Percentiles rank a stretch among this genome's conserved stretches.
Evolutionary conservation across 1,140 invertebrate species (phyloP).

Genomic region (Mactra quadrangularis): DNA sequence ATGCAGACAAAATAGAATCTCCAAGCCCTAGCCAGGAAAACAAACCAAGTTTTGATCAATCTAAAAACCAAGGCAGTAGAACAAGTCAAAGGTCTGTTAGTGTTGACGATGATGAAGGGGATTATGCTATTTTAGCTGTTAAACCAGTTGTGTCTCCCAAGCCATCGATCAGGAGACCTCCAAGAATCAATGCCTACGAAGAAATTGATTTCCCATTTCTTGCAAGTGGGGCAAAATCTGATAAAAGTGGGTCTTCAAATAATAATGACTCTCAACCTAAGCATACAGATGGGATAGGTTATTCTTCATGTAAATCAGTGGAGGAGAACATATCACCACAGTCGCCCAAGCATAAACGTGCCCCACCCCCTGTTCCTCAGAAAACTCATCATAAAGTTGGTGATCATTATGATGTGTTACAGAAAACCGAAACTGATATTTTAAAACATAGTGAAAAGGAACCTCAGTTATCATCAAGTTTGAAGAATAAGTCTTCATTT

Average conservation of each 20-base stretch:
- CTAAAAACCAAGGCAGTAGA: constrained; percentile 14
- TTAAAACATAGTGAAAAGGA: constrained; percentile 38
- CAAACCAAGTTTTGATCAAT: background rate
- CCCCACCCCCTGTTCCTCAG: too few relatives aligned
- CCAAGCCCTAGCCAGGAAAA: background rate
- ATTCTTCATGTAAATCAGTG: background rate
- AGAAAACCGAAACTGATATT: constrained; percentile 14
- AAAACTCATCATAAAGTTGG: too few relatives aligned
- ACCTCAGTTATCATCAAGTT: constrained; percentile 30
- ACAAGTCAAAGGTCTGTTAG: constrained; percentile 4
- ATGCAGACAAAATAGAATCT: background rate
- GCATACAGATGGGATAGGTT: background rate
- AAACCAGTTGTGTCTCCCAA: constrained; percentile 52
- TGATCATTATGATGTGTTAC: constrained; percentile 1
- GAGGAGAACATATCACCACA: background rate
- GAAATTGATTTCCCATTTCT: constrained; percentile 44
- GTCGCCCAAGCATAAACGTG: too few relatives aligned
- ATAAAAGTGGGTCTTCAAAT: background rate
- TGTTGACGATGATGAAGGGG: constrained; percentile 3
- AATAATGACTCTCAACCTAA: constrained; percentile 18
- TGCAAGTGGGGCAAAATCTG: background rate
- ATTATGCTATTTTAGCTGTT: constrained; percentile 40
- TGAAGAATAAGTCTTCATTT: constrained; percentile 1
- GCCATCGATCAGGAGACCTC: constrained; percentile 4
- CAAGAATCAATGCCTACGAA: constrained; percentile 30